phyloP scores from a whole-genome alignment of 2,113 vertebrate genomes.

The Ameiurus melas region DNA sequence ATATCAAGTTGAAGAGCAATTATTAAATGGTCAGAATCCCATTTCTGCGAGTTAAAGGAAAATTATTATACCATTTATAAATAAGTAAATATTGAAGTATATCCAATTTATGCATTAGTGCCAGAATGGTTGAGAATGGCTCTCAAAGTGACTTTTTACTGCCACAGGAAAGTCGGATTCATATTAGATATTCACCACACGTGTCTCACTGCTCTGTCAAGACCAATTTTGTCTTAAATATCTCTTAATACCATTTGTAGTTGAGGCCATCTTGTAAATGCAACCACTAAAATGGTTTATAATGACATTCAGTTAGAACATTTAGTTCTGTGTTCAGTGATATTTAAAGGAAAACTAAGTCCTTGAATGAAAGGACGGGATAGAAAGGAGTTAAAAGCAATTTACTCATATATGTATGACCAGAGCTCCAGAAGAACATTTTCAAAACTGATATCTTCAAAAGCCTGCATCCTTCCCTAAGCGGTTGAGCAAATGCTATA shows the following conservation, averaged over 20 bases:
- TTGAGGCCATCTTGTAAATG: neutral
- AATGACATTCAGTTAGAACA: neutral
- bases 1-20: neutral
- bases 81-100: neutral
- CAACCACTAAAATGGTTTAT: neutral
- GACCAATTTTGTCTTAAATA: neutral
- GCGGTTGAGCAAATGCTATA: neutral
- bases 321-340: neutral
- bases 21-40: neutral
- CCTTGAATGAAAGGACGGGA: neutral
- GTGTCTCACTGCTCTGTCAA: neutral
- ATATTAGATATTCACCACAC: neutral
- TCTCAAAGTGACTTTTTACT: neutral
- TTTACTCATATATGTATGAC: neutral
- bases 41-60: neutral
- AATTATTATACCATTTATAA: neutral
- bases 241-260: slow-evolving; percentile 1
- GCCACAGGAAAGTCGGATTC: neutral
- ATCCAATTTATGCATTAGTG: neutral
- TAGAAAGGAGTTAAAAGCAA: neutral
- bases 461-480: neutral
- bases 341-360: slow-evolving; percentile 2
- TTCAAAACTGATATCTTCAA: neutral
- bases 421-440: neutral
- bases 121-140: neutral